Evolutionary conservation across 23 tunicate genomes (phyloP), one percentile per base, ranked within the genome.

Genomic region (Clavelina lepadiformis): DNA sequence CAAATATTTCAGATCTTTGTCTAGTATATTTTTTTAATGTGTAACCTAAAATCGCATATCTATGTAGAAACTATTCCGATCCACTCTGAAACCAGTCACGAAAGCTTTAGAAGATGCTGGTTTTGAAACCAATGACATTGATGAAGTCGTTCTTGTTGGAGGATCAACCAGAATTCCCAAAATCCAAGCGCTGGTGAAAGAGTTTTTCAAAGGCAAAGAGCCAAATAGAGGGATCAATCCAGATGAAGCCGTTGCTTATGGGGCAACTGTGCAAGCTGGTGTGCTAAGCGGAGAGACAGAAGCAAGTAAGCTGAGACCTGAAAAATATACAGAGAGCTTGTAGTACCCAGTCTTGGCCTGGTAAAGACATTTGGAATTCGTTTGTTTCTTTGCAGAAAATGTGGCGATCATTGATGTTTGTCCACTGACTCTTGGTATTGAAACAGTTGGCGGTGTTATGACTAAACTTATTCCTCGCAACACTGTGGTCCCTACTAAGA

Each of bases 401-500:
- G 37, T 78, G 58, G 93, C 79, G 1, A 29, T 83, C 1, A 31
- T 83, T 1, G 93, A 83, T 53, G 78, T 70, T 8, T 69, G 77
- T 53, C 93, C 93, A 1, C 73, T 83, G 5, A 78, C 93, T 30
- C 77, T 83, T 27, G 93, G 85, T 22, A 83, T 83, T 53, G 93
- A 83, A 79, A 83, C 93, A 15, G 93, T 83, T 44, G 93, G 93
- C n/a, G 93, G 93, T 0, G 93, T 83, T 24, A 83, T 83, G 93
- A 78, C 93, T n/a, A 78, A 78, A 46, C 71, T 83, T 2, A 83
- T 83, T 53, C 33, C 51, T 15, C 85, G 93, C 30, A 83, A 83
- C 63, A 60, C 93, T 41, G 93, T 70, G 29, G 78, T 83, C 45
- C 93, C 93, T 1, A 83, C 93, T 35, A 83, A 78, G 69, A 83